phyloP scores from a whole-genome alignment of 2,797 vertebrate species.

The Macropus fuliginosus region DNA sequence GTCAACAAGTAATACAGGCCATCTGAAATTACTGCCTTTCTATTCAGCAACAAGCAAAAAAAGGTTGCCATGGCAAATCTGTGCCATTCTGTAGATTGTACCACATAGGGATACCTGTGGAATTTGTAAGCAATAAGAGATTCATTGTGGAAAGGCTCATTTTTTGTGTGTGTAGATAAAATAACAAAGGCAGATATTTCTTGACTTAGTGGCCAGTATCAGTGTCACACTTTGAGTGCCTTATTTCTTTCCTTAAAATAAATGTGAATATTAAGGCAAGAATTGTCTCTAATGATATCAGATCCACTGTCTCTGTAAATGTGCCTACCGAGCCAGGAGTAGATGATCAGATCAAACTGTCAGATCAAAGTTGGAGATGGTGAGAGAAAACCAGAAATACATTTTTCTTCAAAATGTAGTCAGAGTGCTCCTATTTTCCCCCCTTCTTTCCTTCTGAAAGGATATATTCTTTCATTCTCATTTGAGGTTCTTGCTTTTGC shows the following conservation, averaged over 20 bases:
- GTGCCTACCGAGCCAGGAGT: background rate
- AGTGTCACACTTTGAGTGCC: background rate
- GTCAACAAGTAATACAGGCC: conserved; percentile 79
- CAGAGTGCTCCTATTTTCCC: background rate
- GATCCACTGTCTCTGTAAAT: background rate
- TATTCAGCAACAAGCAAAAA: conserved; percentile 76
- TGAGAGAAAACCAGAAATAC: background rate
- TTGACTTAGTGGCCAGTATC: background rate
- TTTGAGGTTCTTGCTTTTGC: background rate
- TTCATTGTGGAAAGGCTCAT: conserved; percentile 55
- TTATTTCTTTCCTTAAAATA: background rate
- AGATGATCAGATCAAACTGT: background rate
- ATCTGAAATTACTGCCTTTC: conserved; percentile 80
- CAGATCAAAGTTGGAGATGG: background rate
- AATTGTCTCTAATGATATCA: background rate
- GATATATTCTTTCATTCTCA: conserved; percentile 2
- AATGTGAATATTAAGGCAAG: conserved; percentile 27
- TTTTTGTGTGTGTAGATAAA: conserved; percentile 40
- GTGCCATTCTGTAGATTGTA: conserved; percentile 14
- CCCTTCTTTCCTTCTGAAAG: background rate
- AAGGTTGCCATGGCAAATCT: conserved; percentile 82
- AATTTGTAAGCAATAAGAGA: conserved; percentile 76
- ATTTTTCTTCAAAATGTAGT: background rate
- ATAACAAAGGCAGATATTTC: conserved; percentile 18
- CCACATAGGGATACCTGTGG: conserved; percentile 71